Evolutionary conservation across 2,113 vertebrate species (phyloP), one percentile per base, ranked within the genome.

Genomic region (Galeopterus variegatus): DNA sequence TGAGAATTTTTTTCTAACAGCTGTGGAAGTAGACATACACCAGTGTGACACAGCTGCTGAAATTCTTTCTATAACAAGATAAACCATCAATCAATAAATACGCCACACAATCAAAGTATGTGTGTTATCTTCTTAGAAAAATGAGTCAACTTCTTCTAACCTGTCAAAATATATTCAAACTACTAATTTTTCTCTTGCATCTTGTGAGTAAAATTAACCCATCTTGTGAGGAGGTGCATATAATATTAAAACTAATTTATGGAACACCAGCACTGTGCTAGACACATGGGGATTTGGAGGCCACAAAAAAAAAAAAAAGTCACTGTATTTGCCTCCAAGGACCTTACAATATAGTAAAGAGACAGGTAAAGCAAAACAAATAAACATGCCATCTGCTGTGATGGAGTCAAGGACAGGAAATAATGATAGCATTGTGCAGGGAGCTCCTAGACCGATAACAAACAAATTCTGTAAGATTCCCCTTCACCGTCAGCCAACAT

Each of bases 31-130:
- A 72, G 21, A 62, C 14, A 56, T 69, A 64, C 17, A 28, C 4
- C 85, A 6, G 23, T 73, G 2, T 79, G 33, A 65, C 36, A 94
- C 2, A 93, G 3, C 36, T 95, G 82, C 58, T 52, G 8, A 88
- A 77, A 79, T 88, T 91, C n/a, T 92, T 83, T 13, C 41, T 69
- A 56, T 52, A 88, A 73, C 13, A 94, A 82, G 58, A 80, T 73
- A 77, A 56, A 75, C 79, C 84, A 36, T 56, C 62, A 73, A n/a
- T 93, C 50, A 97, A 67, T 48, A 67, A 93, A 56, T 67, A 82
- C 28, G 45, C 15, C 72, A 64, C n/a, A 54, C 21, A 50, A 52
- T 41, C 41, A 80, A 83, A 19, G 14, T 12, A 80, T 89, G 10
- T 72, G 1, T n/a, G 13, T 6, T 62, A 1, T 87, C 28, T 92